Evolutionary conservation across 2,113 vertebrate species (phyloP).

Genomic region (Eurypyga helias): DNA sequence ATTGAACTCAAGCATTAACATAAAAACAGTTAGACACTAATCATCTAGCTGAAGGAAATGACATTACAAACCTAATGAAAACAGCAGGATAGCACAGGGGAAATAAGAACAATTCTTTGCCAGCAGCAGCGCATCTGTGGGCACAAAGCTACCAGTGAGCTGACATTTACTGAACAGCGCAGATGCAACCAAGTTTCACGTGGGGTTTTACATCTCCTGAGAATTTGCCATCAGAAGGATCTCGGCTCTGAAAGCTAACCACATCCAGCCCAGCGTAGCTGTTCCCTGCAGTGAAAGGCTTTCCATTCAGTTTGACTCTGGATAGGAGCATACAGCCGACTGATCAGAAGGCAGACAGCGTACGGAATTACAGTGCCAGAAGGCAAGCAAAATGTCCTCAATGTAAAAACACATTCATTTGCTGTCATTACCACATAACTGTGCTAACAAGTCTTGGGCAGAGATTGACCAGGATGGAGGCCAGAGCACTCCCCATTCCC

Average conservation of each 20-base stretch:
- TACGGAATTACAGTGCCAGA: background rate
- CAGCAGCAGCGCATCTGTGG: background rate
- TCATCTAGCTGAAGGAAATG: conserved; percentile 50
- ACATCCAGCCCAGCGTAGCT: background rate
- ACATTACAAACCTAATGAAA: conserved; percentile 52
- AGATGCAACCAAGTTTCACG: background rate
- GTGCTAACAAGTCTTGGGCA: background rate
- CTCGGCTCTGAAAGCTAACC: background rate
- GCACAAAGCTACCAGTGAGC: background rate
- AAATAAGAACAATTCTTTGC: conserved; percentile 19
- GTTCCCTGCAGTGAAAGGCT: background rate
- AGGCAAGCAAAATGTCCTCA: background rate
- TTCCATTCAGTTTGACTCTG: background rate
- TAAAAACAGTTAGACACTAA: conserved; percentile 57
- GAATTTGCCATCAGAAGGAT: background rate
- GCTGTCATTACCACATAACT: background rate
- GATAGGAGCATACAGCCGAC: rapidly evolving
- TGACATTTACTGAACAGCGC: background rate
- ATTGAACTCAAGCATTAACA: conserved; percentile 55
- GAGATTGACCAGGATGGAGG: rapidly evolving
- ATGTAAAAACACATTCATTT: background rate
- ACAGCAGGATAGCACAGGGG: conserved; percentile 34
- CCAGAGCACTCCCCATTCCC: background rate
- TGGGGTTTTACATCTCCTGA: background rate
- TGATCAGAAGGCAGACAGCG: background rate